Base-by-base conservation (phyloP, 2,888 invertebrate genomes). In the Eucera pruinosa region DNA sequence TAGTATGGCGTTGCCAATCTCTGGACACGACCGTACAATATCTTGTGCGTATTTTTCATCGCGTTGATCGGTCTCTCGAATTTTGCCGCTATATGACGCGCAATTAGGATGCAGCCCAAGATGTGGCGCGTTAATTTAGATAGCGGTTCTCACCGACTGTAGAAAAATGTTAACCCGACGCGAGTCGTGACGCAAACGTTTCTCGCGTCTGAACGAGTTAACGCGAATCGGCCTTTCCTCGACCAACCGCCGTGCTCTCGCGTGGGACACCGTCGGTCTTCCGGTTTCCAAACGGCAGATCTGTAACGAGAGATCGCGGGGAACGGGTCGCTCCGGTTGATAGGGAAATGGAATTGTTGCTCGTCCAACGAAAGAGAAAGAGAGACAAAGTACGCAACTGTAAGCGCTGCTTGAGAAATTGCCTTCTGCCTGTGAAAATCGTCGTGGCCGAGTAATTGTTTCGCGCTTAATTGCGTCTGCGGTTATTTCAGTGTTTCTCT, bases 271-370 rank as follows among this genome's bases (percentile, higher is more conserved):
- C 36, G 11, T 3, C 13, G n/a, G 6, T 39, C 43, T 75, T 75
- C 74, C 75, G 75, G 65, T 75, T 73, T 65, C 74, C 74, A 65
- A 75, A 73, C 47, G 48, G 33, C 23, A 9, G 7, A 41, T 73
- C 54, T 61, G 47, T 48, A 2, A 47, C 52, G 65, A 48, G 41
- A 75, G 65, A 71, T 58, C 41, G 36, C 54, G 45, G 52, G 36
- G n/a, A 23, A 27, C 2, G 20, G 7, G 2, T 6, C 23, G 43
- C 30, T 41, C 23, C 13, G 7, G 20, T 41, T 45, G 36, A 58
- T 64, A 64, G 36, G 52, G 27, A 18, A 69, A 50, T n/a, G 27
- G 52, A 39, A 61, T 54, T 18, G 27, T 27, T 20, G 18, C 25
- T 20, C 25, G 23, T 23, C 2, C 33, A 48, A 30, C 43, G 72